phyloP scores from a whole-genome alignment of 37 sponge, comb jelly and placozoan species.

The Crambe crambe region DNA sequence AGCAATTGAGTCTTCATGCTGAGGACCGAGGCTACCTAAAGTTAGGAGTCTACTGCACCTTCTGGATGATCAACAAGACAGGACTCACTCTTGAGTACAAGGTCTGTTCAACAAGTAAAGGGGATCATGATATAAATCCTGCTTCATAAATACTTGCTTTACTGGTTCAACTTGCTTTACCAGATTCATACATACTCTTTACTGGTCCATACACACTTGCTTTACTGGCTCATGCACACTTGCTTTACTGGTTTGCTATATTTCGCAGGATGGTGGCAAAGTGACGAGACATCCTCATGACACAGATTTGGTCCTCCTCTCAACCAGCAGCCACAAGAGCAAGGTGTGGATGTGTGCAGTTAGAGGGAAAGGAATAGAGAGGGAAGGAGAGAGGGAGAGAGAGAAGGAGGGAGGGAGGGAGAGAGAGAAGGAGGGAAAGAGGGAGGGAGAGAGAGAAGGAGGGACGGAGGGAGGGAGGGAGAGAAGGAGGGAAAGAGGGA shows the following conservation, averaged over 20 bases:
- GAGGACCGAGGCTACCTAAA: slow-evolving; percentile 59
- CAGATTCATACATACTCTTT: too few species aligned
- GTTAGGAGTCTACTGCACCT: slow-evolving; percentile 70
- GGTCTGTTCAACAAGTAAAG: too few species aligned
- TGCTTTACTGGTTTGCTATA: too few species aligned
- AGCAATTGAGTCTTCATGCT: slow-evolving; percentile 46
- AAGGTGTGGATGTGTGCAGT: slow-evolving; percentile 30
- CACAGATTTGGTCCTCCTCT: slow-evolving; percentile 24
- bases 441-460: background rate
- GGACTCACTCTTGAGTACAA: slow-evolving; percentile 66
- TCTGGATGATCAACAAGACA: slow-evolving; percentile 93
- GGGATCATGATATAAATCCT: too few species aligned
- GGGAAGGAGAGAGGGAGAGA: background rate
- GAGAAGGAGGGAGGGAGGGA: background rate
- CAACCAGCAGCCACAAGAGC: slow-evolving; percentile 41
- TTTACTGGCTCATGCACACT: too few species aligned
- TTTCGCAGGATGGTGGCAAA: slow-evolving; percentile 39
- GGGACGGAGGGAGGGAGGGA: background rate
- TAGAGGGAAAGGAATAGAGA: background rate
- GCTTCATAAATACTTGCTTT: too few species aligned
- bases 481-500: background rate
- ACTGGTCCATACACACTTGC: too few species aligned
- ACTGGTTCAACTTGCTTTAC: too few species aligned
- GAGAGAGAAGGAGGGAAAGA: background rate
- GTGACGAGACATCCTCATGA: slow-evolving; percentile 31